Base-by-base conservation (phyloP, 2,888 invertebrate genomes). In the Drosophila tripunctata region DNA sequence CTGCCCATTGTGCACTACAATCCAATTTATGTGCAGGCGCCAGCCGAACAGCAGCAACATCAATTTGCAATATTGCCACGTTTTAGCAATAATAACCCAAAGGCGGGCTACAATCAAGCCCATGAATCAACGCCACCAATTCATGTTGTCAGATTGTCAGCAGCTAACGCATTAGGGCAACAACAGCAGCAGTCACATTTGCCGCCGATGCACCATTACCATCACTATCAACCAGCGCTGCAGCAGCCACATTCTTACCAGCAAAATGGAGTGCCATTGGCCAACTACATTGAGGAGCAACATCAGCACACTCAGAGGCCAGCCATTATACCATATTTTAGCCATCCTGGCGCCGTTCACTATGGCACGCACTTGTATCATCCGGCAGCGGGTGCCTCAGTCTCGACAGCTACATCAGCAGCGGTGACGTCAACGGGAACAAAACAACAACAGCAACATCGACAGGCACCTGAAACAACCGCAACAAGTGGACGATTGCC, bases 301-400 rank as follows among this genome's bases (percentile, higher is more conserved):
- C 77, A 62, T 14, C 65, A 64, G 35, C 72, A 66, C 72, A 63
- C 43, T 7, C 47, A 52, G 40, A 35, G 61, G 40, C 45, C 43
- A 22, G 87, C 74, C 40, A 60, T 81, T 50, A 62, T 85, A 43
- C 87, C 90, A 15, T 87, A 81, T 56, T 87, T 89, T 51, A 80
- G 84, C 24, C 90, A 89, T 78, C 86, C 82, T 47, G 88, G 87
- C 38, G 88, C 88, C 30, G 79, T 90, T 60, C 90, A 89, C 70
- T 90, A 90, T 60, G 89, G 89, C 40, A 86, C 89, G 47, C 90
- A 90, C 71, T 69, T 90, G 40, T 88, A 87, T 60, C 89, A 90
- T 72, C 89, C 88, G 48, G 72, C 78, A 14, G 74, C 80, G 21
- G 63, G 38, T n/a, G 58, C 43, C 7, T 10, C 73, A 21, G 55